phyloP scores from a whole-genome alignment of 2,888 invertebrate species.

The Aethes cnicana region DNA sequence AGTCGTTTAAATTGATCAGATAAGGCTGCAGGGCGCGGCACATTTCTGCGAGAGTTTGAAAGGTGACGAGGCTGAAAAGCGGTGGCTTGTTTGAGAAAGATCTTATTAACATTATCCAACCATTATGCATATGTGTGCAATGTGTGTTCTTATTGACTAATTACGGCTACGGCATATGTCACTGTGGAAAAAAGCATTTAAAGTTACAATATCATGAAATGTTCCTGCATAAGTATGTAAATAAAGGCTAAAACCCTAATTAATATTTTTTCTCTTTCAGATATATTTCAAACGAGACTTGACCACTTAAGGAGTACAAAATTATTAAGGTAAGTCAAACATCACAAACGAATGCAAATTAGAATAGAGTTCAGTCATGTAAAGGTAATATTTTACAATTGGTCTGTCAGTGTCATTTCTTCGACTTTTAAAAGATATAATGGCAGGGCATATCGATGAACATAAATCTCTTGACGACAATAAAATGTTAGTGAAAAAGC shows the following conservation, averaged over 20 bases:
- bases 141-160: too few species aligned
- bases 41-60: conserved; percentile 17
- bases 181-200: too few species aligned
- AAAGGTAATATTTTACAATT: conserved; percentile 7
- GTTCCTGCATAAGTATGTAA: too few species aligned
- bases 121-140: not conserved
- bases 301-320: conserved; percentile 61
- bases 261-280: conserved; percentile 59
- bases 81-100: conserved; percentile 8
- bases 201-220: too few species aligned
- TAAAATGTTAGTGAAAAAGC: conserved; percentile 43
- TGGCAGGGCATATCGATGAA: conserved; percentile 47
- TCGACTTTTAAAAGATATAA: conserved; percentile 42
- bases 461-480: conserved; percentile 51
- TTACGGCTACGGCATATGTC: too few species aligned
- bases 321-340: conserved; percentile 64
- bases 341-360: not conserved
- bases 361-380: not conserved
- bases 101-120: conserved; percentile 14
- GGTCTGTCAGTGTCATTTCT: conserved; percentile 36
- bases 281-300: conserved; percentile 56
- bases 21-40: conserved; percentile 31
- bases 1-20: conserved; percentile 59
- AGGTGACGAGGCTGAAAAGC: conserved; percentile 6
- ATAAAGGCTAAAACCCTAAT: conserved; percentile 1